Base-by-base conservation (phyloP, 35 echinoderm and acorn worm genomes). In the Amphiura filiformis region DNA sequence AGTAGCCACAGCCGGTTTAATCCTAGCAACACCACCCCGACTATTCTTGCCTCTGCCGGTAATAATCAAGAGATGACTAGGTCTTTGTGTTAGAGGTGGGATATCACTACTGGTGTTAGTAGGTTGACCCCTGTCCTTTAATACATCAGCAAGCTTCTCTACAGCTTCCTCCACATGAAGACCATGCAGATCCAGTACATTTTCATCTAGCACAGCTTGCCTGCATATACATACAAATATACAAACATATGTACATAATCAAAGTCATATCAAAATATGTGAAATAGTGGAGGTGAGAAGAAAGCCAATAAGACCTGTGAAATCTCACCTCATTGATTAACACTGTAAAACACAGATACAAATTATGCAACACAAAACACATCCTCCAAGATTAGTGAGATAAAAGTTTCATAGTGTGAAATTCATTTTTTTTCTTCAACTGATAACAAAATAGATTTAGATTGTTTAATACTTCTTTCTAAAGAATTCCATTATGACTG, bases 101-200 rank as follows among this genome's bases (percentile, higher is more conserved):
- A 34, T 86, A 39, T 30, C 34, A 65, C 52, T 57, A 33, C 37
- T 84, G 34, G 64, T 23, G 14, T 56, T 64, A 65, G 83, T 31
- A 32, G 17, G 44, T 2, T 34, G 20, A 35, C 44, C 28, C 37
- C 75, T 93, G 37, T 97, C 91, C 0, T 79, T 4, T 7, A 97
- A 81, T 36, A 86, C 89, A 15, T 86, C 41, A 17, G 87, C 65
- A 0, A 97, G 89, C 5, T 81, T 87, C 30, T 80, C 40, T 20
- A 97, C 11, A 13, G 91, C 95, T 84, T 97, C 95, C 33, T 90
- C 85, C 22, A 91, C 88, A 39, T 97, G 95, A 0, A 97, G 84
- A 0, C 92, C 92, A 75, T 97, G 95, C 1, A 97, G 88, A 52
- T 97, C 95, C 33, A 97, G 31, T 1, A 84, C 93, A 88, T 93